Percentiles rank a stretch among this genome's conserved stretches.
Conservation (phyloP, 2,888 invertebrate genomes). For the Arctia plantaginis region DNA sequence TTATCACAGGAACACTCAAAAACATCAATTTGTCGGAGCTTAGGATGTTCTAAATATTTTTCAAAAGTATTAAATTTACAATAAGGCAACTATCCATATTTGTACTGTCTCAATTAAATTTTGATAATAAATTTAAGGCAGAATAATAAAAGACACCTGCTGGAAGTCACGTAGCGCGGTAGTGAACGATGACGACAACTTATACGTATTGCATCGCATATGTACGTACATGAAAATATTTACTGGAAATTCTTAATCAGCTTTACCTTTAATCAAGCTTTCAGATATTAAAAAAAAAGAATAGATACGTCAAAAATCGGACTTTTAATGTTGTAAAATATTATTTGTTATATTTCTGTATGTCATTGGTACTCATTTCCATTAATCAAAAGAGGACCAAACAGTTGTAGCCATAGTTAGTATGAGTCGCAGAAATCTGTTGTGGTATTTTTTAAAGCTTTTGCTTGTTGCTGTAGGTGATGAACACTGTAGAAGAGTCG, state of each 20-base stretch:
- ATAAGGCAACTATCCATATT: no score
- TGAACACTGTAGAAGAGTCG: no score
- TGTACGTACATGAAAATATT: not conserved
- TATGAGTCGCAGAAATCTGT: no score
- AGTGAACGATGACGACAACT: not conserved
- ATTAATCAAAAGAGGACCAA: no score
- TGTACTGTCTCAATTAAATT: not conserved
- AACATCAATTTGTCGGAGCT: not conserved
- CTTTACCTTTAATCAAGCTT: not conserved
- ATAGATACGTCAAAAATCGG: not conserved
- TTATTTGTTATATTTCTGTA: no score
- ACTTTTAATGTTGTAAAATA: not conserved
- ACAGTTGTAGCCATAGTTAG: no score
- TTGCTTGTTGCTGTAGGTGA: no score
- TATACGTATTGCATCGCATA: not conserved
- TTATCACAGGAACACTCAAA: not conserved
- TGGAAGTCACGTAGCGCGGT: slow-evolving; percentile 15
- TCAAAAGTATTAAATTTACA: not conserved
- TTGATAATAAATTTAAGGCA: not conserved
- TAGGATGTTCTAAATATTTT: not conserved
- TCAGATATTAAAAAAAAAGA: not conserved
- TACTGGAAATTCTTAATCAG: not conserved
- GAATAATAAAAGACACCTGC: not conserved
- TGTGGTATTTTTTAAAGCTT: no score
- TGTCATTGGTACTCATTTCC: no score